Base-by-base conservation (phyloP, 2,797 vertebrate species). In the Neoniphon sammara region DNA sequence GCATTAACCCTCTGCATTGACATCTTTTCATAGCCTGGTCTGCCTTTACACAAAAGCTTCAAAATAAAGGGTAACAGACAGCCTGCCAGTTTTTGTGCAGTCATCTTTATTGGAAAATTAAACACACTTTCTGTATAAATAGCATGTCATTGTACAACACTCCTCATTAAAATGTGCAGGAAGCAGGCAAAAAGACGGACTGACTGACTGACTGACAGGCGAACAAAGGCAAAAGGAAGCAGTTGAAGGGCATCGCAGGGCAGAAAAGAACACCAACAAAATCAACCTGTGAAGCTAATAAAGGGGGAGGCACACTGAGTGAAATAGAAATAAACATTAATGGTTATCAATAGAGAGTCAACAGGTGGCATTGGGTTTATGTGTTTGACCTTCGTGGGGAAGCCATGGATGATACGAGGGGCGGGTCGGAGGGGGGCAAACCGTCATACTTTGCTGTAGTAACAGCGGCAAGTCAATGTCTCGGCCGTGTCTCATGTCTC, bases 81-180 rank as follows among this genome's bases (percentile, higher is more conserved):
- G 25, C 10, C 3, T 53, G 5, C 1, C 47, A 20, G 31, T 47
- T 90, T 85, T 82, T 86, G 79, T 87, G 74, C 77, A 79, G 49
- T 75, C 75, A 36, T 91, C 92, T 96, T 96, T 97, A 96, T 96
- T 97, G 95, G 94, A 97, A 97, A 97, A 97, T 94, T 95, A 96
- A 96, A 97, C 93, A 95, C 93, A 90, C 94, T 95, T 95, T 96
- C 93, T 95, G 91, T 94, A 96, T 94, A 96, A 96, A 97, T 91
- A 95, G 82, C 66, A 93, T 70, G 70, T 94, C 80, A 3, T 88
- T 94, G 87, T 94, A 94, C 94, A 95, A 91, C 92, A 93, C 87
- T 89, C 91, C 89, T 90, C 4, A 63, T 90, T 88, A 80, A 91
- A 90, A 88, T 73, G 85, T 84, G 89, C 87, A 88, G 88, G 87